phyloP scores from a whole-genome alignment of 1,140 invertebrate genomes.

The Yoshiicerus persimilis region DNA sequence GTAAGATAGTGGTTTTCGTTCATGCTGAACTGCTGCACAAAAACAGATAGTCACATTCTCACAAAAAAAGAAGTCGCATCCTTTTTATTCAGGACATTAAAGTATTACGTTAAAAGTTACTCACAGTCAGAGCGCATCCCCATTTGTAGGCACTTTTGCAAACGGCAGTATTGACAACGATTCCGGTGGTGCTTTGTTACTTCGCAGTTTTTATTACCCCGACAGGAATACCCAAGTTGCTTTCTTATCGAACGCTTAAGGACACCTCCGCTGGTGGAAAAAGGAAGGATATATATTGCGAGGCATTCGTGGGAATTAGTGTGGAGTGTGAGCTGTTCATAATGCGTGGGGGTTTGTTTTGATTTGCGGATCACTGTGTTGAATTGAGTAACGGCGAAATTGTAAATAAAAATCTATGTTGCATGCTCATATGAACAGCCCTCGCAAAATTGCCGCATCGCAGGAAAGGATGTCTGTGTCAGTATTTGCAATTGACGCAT shows the following conservation, averaged over 20 bases:
- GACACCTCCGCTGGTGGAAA: too few relatives aligned
- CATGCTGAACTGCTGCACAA: conserved; percentile 80
- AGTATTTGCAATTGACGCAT: too few relatives aligned
- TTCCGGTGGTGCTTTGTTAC: conserved; percentile 96
- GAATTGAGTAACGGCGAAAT: too few relatives aligned
- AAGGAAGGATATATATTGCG: too few relatives aligned
- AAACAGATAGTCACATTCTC: conserved; percentile 40
- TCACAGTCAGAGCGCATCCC: conserved; percentile 99
- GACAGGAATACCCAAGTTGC: conserved; percentile 91
- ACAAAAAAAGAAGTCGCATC: background rate
- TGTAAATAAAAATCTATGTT: too few relatives aligned
- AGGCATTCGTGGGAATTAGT: too few relatives aligned
- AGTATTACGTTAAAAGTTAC: background rate
- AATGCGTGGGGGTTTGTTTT: too few relatives aligned
- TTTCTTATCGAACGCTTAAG: conserved; percentile 93
- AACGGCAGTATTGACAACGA: conserved; percentile 94
- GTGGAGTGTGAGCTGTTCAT: too few relatives aligned
- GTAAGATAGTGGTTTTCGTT: conserved; percentile 80
- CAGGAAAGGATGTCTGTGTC: too few relatives aligned
- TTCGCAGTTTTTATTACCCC: conserved; percentile 91
- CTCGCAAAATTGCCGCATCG: too few relatives aligned
- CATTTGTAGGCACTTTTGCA: conserved; percentile 94
- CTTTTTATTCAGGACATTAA: background rate
- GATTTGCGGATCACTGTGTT: too few relatives aligned
- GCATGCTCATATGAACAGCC: too few relatives aligned